Base-by-base conservation (phyloP, 2,888 invertebrate genomes). In the Heteromyza rotundicornis region DNA sequence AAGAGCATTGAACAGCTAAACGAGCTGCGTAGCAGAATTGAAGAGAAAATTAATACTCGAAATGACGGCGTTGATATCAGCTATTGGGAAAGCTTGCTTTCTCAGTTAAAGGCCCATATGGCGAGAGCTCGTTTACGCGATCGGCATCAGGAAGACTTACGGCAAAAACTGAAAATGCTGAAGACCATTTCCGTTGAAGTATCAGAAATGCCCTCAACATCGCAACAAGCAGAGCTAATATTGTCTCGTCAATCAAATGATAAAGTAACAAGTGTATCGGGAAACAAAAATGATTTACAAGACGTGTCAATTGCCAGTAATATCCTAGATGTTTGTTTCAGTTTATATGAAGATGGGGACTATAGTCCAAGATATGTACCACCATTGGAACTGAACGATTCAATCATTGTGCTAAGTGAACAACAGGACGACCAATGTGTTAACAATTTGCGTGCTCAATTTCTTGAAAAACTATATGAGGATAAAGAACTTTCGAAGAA, bases 61-160 rank as follows among this genome's bases (percentile, higher is more conserved):
- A 89, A 89, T 50, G 96, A 94, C 84, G 96, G 96, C 16, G 90
- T 97, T 51, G 98, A 98, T 85, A 92, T 98, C 66, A 95, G 95
- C 51, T 99, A 98, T 84, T 99, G 98, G 98, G 98, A 99, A 85
- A 94, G 95, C 53, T 84, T 99, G 67, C 86, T 97, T 35, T 94
- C 94, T n/a, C 96, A 97, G 81, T 86, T 99, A 10, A 96, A 95
- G 85, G 97, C 96, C 5, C 95, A 96, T 82, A 95, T 95, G 90
- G 94, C 97, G 0, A 88, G 96, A 73, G 95, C 96, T 1, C 87
- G 98, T 32, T 86, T 99, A 12, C 86, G 95, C 59, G 98, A 98
- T 84, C 87, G 94, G 0, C 98, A 99, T 84, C 94, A 96, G 84
- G 90, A 90, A 68, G 94, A 94, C 83, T 85, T 98, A 67, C 87